Evolutionary conservation across 2,113 vertebrate species (phyloP), one percentile per base, ranked within the genome.

Genomic region (Vidua macroura): DNA sequence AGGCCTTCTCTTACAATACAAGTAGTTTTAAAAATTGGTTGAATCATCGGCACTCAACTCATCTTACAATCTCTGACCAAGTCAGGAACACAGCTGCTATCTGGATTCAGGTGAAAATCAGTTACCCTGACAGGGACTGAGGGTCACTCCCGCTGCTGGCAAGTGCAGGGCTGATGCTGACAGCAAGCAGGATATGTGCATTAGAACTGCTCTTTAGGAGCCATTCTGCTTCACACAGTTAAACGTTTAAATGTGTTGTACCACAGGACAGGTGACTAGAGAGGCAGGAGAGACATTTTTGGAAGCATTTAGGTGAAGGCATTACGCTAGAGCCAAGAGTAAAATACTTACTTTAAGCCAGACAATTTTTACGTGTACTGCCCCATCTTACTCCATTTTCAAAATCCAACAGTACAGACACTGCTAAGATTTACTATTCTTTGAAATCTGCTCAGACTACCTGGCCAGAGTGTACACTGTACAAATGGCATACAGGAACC

Each of bases 121-220:
- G 84, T 70, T 33, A 73, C 5, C 13, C 60, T 39, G 7, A 74
- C 33, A 48, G 0, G 1, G 15, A 27, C 17, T 6, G 41, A 80
- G 37, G 14, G 64, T 52, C 51, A 35, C 7, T 25, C 43, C 37
- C 8, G 4, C 10, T 16, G 27, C 30, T 17, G 51, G 15, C 1
- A 0, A 83, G 17, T 3, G 15, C 33, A 64, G 13, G 7, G 14
- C 33, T 1, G 0, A 21, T 3, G 3, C 35, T 3, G 6, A 53
- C 39, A 76, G 77, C 2, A 1, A 48, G 33, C 0, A 0, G 23
- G 9, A 4, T 30, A 55, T 0, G 14, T 31, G 21, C 49, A 51
- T 35, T 13, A 66, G 20, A 35, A 35, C 7, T 68, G 39, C 16
- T 87, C 33, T 46, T 62, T 3, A 69, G 88, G 25, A 88, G 23